A percentile compares a stretch with the other conserved stretches of the same genome.
Conservation (phyloP, 2,888 invertebrate species). For the Drosophila leonis region DNA sequence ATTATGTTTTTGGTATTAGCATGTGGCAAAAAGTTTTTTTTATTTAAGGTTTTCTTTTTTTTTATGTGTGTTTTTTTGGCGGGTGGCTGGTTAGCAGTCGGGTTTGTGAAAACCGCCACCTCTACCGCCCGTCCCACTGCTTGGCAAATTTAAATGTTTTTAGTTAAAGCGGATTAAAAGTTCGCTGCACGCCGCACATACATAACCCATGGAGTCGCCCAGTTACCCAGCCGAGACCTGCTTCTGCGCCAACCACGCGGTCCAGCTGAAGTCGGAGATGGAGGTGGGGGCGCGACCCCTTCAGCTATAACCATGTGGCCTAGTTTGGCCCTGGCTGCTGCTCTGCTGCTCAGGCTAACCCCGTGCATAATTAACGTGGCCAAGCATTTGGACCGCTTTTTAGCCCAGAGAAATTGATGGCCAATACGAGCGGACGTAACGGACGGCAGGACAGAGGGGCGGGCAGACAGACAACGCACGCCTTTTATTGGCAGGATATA, state of each 20-base stretch:
- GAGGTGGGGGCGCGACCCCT: slow-evolving; percentile 7
- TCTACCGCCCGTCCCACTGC: slow-evolving; percentile 14
- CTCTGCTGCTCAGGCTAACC: slow-evolving; percentile 62
- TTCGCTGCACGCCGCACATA: slow-evolving; percentile 81
- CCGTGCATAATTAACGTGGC: slow-evolving; percentile 69
- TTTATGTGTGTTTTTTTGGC: slow-evolving; percentile 25
- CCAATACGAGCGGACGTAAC: slow-evolving; percentile 34
- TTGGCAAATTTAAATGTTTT: slow-evolving; percentile 79
- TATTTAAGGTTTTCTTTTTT: slow-evolving; percentile 38
- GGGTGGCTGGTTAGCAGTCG: slow-evolving; percentile 45
- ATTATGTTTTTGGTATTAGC: slow-evolving; percentile 36
- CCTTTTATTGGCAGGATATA: slow-evolving; percentile 76
- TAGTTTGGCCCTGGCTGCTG: slow-evolving; percentile 67
- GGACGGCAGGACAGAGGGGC: background rate
- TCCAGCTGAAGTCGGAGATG: slow-evolving; percentile 19
- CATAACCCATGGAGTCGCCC: slow-evolving; percentile 70
- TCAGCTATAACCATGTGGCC: slow-evolving; percentile 69
- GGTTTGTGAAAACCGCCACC: slow-evolving; percentile 23
- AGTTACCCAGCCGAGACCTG: slow-evolving; percentile 16
- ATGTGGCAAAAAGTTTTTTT: slow-evolving; percentile 59
- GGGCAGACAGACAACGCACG: slow-evolving; percentile 28
- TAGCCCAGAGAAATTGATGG: slow-evolving; percentile 70
- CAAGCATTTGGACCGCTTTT: slow-evolving; percentile 65
- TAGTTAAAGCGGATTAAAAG: slow-evolving; percentile 82
- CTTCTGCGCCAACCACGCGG: slow-evolving; percentile 24